Conservation (phyloP, 2,888 invertebrate species). For the Ectemnius continuus region DNA sequence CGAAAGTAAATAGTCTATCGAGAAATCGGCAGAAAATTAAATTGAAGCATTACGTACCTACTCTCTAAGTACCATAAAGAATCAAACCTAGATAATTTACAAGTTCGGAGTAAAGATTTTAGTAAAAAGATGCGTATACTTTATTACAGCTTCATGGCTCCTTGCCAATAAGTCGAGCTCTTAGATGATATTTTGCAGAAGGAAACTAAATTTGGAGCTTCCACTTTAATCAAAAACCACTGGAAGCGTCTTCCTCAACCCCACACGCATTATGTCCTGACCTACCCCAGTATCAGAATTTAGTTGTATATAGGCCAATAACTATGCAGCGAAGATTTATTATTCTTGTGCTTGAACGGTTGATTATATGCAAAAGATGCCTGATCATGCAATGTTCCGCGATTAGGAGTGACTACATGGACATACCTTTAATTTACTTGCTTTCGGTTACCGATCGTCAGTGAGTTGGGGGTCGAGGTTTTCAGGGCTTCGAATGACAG, state of each 20-base stretch:
- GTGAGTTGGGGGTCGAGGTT: slow-evolving; percentile 51
- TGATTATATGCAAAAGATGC: no score
- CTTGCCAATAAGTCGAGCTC: slow-evolving; percentile 49
- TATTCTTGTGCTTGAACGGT: slow-evolving; percentile 11
- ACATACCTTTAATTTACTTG: not conserved
- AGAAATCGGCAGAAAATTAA: slow-evolving; percentile 21
- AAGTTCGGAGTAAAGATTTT: not conserved
- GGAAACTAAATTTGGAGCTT: slow-evolving; percentile 65
- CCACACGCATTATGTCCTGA: slow-evolving; percentile 48
- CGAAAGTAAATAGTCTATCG: slow-evolving; percentile 14
- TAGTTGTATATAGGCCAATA: slow-evolving; percentile 33
- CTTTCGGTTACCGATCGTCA: slow-evolving; percentile 18
- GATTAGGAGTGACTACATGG: no score
- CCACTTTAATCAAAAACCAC: slow-evolving; percentile 67
- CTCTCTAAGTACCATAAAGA: no score
- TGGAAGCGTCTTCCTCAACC: slow-evolving; percentile 73
- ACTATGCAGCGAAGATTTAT: slow-evolving; percentile 1
- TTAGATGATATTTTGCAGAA: slow-evolving; percentile 56
- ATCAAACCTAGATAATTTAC: no score
- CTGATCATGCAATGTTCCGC: no score
- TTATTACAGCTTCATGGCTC: slow-evolving; percentile 37
- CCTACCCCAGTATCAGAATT: slow-evolving; percentile 49
- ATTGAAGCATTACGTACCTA: no score
- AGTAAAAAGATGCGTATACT: not conserved
- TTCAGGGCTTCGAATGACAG: slow-evolving; percentile 26